Evolutionary conservation across 2,888 invertebrate genomes (phyloP).

Genomic region (Desoria tigrina): DNA sequence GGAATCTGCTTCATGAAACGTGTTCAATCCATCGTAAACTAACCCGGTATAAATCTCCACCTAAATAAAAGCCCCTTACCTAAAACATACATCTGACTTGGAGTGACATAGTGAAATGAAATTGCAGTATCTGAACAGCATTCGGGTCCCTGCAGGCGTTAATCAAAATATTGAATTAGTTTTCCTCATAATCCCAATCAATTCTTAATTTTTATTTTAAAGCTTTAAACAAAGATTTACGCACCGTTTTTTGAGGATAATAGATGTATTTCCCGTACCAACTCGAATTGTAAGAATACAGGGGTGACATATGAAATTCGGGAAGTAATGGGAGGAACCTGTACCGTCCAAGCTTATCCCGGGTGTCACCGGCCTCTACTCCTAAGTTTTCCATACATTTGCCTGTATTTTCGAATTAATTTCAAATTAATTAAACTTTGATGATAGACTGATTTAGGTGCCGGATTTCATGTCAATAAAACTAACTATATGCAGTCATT

Average conservation of each 20-base stretch:
- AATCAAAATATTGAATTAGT: too few relatives aligned
- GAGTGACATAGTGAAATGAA: conserved; percentile 88
- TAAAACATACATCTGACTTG: conserved; percentile 87
- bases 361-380: conserved; percentile 82
- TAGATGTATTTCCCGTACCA: conserved; percentile 95
- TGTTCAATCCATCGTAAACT: too few relatives aligned
- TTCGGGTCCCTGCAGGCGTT: conserved; percentile 75
- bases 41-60: too few relatives aligned
- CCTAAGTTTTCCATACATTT: conserved; percentile 82
- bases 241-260: conserved; percentile 83
- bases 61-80: too few relatives aligned
- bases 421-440: neutral
- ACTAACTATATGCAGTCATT: neutral
- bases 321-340: conserved; percentile 96
- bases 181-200: neutral
- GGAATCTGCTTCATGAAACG: too few relatives aligned
- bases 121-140: conserved; percentile 92
- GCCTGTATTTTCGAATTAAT: conserved; percentile 60
- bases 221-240: conserved; percentile 4
- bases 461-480: neutral
- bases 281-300: conserved; percentile 71
- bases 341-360: conserved; percentile 79
- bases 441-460: conserved; percentile 22
- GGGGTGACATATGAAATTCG: conserved; percentile 87
- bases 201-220: neutral